Evolutionary conservation across 2,888 invertebrate species (phyloP), one percentile per base, ranked within the genome.

Genomic region (Automeris io): DNA sequence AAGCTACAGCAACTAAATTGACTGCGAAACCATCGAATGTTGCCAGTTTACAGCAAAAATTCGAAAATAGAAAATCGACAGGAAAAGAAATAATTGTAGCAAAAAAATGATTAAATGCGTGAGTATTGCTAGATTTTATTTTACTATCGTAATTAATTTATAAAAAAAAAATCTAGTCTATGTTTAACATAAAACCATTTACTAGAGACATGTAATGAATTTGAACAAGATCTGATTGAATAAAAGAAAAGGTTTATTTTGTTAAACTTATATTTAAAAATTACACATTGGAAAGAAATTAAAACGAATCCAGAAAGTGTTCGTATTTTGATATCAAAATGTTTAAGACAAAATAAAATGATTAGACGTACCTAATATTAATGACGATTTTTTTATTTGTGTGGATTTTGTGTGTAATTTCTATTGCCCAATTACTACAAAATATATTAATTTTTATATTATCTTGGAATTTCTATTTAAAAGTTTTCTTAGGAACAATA

Each of bases 31-130:
- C 82, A 26, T 92, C 92, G 12, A 93, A 91, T 66, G 93, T 94
- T 38, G 93, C 93, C 19, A 91, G 91, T 41, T 78, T 94, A 53
- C 94, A 94, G 58, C 93, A 93, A 57, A 93, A 92, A 69, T 94
- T 94, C 64, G 94, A 94, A 74, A 90, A 88, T 56, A 74, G 87
- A 54, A 87, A 87, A 53, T 81, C 83, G 8, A 46, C 80, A 42
- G 80, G 81, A 9, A 83, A 82, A 69, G 83, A 85, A 54, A 67
- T 78, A 46, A 63, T 52, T 25, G 57, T 64, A 33, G 61, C 61
- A 38, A 82, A 81, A 54, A 77, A 79, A 61, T 79, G 64, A 54
- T 26, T 12, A 24, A 7, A 29, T 16, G 16, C 13, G 9, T 21
- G 16, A 39, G 26, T 21, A 21, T 36, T 41, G 41, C 46, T 53